Evolutionary conservation across 2,888 invertebrate genomes (phyloP), one percentile per base, ranked within the genome.

Genomic region (Temnothorax unifasciatus): DNA sequence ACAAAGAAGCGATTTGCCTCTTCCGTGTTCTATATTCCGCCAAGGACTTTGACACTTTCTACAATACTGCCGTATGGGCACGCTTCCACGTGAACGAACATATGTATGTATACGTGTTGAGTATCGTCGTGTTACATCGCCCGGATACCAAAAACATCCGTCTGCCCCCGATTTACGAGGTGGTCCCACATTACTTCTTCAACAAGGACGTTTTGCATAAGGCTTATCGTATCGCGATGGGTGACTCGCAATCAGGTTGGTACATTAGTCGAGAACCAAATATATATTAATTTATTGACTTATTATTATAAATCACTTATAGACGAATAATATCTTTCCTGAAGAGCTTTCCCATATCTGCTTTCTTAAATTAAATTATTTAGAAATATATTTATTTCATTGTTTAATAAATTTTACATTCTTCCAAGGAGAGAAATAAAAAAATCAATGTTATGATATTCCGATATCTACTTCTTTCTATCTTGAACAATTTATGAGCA

Each of bases 91-190:
- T 96, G 41, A 97, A 97, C 94, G 96, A 96, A 87, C 96, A 96
- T 73, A 95, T 96, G 92, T 97, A 96, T 95, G 92, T 96, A 5
- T 97, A 97, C 92, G 95, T 96, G 5, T 95, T 96, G 92, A 96
- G 96, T 89, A 95, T 96, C 15, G 96, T 96, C 57, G 93, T 96
- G 9, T 92, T 96, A 34, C 96, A 97, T 90, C 96, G 96, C 69
- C 91, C 95, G 2, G 97, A 97, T 90, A 95, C 96, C 79, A 94
- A 95, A 71, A 95, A 96, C 77, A 93, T 97, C 47, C 96, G 96
- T 25, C 91, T 97, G 54, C 97, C 97, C 2, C 96, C 97, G 2
- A 95, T 96, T n/a, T 97, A 97, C 91, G 97, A 97, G 95, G 95
- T 97, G 47, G 95, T 96, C 89, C 97, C 97, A 0, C 95, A 96